Conservation (phyloP, 2,113 vertebrate species). For the Leucopsar rothschildi region DNA sequence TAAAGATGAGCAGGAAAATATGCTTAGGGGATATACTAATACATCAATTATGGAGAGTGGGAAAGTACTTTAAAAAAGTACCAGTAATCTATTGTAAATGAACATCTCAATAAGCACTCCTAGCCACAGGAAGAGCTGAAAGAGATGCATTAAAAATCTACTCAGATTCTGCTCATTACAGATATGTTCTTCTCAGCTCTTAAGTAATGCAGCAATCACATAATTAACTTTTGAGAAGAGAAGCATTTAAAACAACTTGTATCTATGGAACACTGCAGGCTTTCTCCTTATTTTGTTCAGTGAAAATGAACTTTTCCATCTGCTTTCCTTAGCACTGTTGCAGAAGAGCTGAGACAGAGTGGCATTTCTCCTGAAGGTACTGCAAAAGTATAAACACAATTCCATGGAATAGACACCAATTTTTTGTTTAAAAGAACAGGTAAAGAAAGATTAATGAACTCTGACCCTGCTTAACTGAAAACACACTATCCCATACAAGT, state of each 20-base stretch:
- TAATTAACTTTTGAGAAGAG: slow-evolving; percentile 45
- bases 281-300: background rate
- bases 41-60: slow-evolving; percentile 43
- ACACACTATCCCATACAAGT: background rate
- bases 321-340: background rate
- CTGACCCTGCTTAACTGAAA: background rate
- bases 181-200: slow-evolving; percentile 18
- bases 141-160: slow-evolving; percentile 13
- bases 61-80: slow-evolving; percentile 42
- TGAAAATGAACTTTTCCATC: background rate
- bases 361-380: background rate
- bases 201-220: slow-evolving; percentile 37
- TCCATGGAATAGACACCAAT: background rate
- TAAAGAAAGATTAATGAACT: background rate
- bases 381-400: background rate
- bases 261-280: background rate
- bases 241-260: slow-evolving; percentile 11
- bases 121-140: slow-evolving; percentile 35
- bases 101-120: slow-evolving; percentile 37
- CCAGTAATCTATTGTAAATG: slow-evolving; percentile 42
- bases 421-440: background rate
- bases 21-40: slow-evolving; percentile 41
- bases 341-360: background rate
- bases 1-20: slow-evolving; percentile 44
- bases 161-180: slow-evolving; percentile 37